Evolutionary conservation across 1,140 invertebrate genomes (phyloP), one percentile per base, ranked within the genome.

Genomic region (Mizuhopecten yessoensis): DNA sequence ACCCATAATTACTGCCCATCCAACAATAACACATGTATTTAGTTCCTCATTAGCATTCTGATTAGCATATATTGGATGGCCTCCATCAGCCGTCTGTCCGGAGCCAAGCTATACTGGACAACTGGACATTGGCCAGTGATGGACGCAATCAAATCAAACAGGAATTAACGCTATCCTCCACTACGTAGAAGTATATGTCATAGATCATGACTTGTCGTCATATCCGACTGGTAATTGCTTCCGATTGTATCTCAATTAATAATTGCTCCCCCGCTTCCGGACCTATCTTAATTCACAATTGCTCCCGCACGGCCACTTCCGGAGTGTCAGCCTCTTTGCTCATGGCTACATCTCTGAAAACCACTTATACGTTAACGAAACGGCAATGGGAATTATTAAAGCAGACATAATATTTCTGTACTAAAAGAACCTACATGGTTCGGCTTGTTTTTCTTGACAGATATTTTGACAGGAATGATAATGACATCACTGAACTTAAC

Each of bases 21-120:
- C 57, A 75, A 75, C 23, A 75, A 75, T 75, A 75, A 29, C 57
- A 75, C n/a, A 29, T 75, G 23, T n/a, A 75, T 29, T 75, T 75
- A 75, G 57, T n/a, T 75, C 29, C 57, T 75, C 57, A 75, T 75
- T 75, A 75, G 57, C 57, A 75, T 75, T 17, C n/a, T n/a, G 23
- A 75, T 75, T 75, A 75, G 57, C 57, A 75, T 75, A 39, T 39
- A 13, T 7, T n/a, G n/a, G n/a, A 17, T 29, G 17, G 5, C 57
- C 2, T 29, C 57, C 57, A 75, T 49, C 20, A 75, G n/a, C 11
- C 57, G 57, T 75, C n/a, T n/a, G 23, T 75, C 57, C 57, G n/a
- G 57, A 75, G n/a, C 57, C 23, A 17, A 75, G 57, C 23, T 75
- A 17, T 2, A 75, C 57, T 75, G 9, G 57, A 75, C 57, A 75